Conservation (phyloP, 1,140 invertebrate genomes). For the Pogonognathellus flavescens region DNA sequence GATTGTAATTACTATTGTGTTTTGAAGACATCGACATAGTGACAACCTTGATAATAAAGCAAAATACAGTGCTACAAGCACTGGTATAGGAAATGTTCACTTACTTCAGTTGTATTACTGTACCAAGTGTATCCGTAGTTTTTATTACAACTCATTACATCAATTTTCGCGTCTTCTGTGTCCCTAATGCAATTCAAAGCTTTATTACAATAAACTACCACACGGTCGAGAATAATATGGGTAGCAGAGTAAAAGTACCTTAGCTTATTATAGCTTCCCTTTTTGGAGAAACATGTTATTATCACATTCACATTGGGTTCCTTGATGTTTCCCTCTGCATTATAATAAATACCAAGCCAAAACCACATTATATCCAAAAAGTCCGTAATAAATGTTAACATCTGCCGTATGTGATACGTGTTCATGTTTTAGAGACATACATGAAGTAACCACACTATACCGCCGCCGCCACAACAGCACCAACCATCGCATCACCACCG, state of each 20-base stretch:
- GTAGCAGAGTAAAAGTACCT: too few species aligned
- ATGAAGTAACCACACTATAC: background rate
- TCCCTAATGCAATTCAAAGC: slow-evolving; percentile 38
- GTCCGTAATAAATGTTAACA: slow-evolving; percentile 42
- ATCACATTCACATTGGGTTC: slow-evolving; percentile 34
- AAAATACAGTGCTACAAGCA: too few species aligned
- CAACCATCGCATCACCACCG: slow-evolving; percentile 12
- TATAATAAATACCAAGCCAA: background rate
- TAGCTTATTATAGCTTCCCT: background rate
- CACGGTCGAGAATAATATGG: background rate
- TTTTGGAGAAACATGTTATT: slow-evolving; percentile 6
- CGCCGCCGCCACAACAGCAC: background rate
- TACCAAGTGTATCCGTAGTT: too few species aligned
- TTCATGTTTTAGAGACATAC: background rate
- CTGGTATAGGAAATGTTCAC: too few species aligned
- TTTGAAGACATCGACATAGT: too few species aligned
- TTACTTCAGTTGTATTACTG: too few species aligned
- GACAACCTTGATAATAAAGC: too few species aligned
- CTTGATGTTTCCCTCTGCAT: slow-evolving; percentile 16
- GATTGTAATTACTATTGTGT: too few species aligned
- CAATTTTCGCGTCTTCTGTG: slow-evolving; percentile 9
- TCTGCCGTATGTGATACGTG: background rate
- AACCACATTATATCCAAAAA: slow-evolving; percentile 2
- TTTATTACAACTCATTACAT: slow-evolving; percentile 42
- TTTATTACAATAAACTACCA: background rate